A percentile compares a stretch with the other conserved stretches of the same genome.
Evolutionary conservation across 2,113 vertebrate species (phyloP).

Genomic region (Taurulus bubalis): DNA sequence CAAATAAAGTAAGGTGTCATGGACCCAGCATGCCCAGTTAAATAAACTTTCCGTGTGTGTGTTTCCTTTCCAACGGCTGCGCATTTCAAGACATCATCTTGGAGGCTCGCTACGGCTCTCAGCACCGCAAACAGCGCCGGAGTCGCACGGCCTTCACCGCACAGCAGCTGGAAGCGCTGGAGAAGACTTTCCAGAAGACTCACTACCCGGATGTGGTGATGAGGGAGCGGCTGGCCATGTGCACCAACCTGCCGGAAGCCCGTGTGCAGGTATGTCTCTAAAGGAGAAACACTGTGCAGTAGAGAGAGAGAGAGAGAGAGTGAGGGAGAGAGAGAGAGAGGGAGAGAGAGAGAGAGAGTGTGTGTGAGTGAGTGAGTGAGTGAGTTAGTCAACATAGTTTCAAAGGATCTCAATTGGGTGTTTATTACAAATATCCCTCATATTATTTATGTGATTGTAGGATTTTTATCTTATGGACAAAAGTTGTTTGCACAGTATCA

Average conservation of each 20-base stretch:
- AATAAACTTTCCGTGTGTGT: constrained; percentile 93
- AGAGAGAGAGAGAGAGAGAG: too few relatives aligned
- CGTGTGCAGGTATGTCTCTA: constrained; percentile 90
- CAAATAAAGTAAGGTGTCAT: neutral
- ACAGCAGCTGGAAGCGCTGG: constrained; percentile 96
- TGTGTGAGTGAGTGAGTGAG: too few relatives aligned
- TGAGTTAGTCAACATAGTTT: neutral
- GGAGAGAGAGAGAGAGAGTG: too few relatives aligned
- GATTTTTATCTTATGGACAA: neutral
- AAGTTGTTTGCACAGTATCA: neutral
- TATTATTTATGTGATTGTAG: neutral
- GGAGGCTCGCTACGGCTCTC: constrained; percentile 99
- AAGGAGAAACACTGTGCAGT: neutral
- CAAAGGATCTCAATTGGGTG: too few relatives aligned
- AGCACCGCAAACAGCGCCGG: constrained; percentile 97
- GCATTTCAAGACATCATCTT: constrained; percentile 99
- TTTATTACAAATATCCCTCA: neutral
- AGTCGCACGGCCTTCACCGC: constrained; percentile 97
- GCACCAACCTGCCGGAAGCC: constrained; percentile 97
- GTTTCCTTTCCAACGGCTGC: constrained; percentile 97
- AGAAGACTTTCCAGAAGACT: constrained; percentile 99
- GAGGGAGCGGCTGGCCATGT: constrained; percentile 97
- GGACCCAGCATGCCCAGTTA: constrained; percentile 70
- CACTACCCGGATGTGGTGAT: constrained; percentile 99
- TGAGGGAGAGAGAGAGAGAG: too few relatives aligned